These are phyloP conservation scores for Drosophila quadrilineata DNA, from an alignment of 1,140 invertebrate genomes.

Conservation along the genomic window DNA sequence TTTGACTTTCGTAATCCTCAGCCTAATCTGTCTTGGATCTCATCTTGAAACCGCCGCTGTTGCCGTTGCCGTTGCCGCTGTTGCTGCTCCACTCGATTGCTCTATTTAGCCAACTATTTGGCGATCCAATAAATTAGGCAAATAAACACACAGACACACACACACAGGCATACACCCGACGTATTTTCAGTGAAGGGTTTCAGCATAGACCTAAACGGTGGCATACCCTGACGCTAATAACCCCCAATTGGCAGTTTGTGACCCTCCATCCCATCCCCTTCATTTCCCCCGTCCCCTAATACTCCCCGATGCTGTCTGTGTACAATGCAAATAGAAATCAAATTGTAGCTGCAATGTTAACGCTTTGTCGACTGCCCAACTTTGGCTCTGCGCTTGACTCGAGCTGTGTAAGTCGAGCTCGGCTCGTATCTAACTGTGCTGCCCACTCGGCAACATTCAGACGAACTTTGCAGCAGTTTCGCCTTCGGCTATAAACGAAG, in stretches of 20 bases:
- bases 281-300: too few relatives aligned
- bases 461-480: slow-evolving; percentile 35
- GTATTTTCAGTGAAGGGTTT: slow-evolving; percentile 60
- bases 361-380: slow-evolving; percentile 54
- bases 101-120: slow-evolving; percentile 65
- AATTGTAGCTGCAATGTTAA: slow-evolving; percentile 66
- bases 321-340: slow-evolving; percentile 59
- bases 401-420: not conserved
- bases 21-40: slow-evolving; percentile 59
- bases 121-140: slow-evolving; percentile 71
- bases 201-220: slow-evolving; percentile 67
- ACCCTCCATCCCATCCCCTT: too few relatives aligned
- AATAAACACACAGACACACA: slow-evolving; percentile 54
- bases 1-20: slow-evolving; percentile 52
- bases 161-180: not conserved
- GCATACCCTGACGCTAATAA: slow-evolving; percentile 66
- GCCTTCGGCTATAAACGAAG: slow-evolving; percentile 33
- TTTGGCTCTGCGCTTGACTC: not conserved
- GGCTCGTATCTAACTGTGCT: slow-evolving; percentile 4
- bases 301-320: slow-evolving; percentile 39
- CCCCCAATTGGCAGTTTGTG: too few relatives aligned
- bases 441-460: slow-evolving; percentile 29
- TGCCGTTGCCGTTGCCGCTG: not conserved
- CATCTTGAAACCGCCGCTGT: not conserved
- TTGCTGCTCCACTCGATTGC: slow-evolving; percentile 50